phyloP scores from a whole-genome alignment of 2,888 invertebrate species.

The Epistrophella euchroma region DNA sequence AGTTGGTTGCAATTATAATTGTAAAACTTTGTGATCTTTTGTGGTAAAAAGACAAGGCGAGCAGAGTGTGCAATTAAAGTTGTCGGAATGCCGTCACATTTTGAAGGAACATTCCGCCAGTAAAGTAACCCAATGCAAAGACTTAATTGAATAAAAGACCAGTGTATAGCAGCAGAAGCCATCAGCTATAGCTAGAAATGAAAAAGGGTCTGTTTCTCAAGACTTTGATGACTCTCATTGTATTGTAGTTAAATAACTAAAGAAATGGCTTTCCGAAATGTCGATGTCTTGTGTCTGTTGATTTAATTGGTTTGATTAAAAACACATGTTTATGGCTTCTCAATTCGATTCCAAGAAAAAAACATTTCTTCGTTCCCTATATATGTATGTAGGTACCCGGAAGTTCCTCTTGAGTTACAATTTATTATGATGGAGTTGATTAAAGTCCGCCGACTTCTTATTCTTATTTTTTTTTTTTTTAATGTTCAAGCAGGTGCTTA shows the following conservation, averaged over 20 bases:
- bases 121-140: constrained; percentile 25
- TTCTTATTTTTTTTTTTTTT: not conserved
- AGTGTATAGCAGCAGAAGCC: not conserved
- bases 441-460: constrained; percentile 45
- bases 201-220: constrained; percentile 36
- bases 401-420: constrained; percentile 23
- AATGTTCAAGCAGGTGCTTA: constrained; percentile 43
- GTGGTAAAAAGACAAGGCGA: constrained; percentile 34
- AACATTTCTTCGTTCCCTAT: constrained; percentile 6
- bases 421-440: constrained; percentile 54
- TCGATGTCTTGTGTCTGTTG: constrained; percentile 57
- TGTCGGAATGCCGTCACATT: constrained; percentile 33
- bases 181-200: not conserved
- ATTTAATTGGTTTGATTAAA: constrained; percentile 70
- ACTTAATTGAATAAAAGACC: constrained; percentile 58
- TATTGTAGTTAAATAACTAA: not conserved
- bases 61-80: constrained; percentile 50
- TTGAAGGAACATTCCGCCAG: constrained; percentile 9
- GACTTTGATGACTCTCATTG: constrained; percentile 36
- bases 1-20: constrained; percentile 53
- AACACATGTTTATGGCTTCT: constrained; percentile 63
- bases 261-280: constrained; percentile 38
- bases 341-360: constrained; percentile 44
- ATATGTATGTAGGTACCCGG: not conserved
- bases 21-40: constrained; percentile 46